phyloP scores from a whole-genome alignment of 2,797 vertebrate genomes.

The Bucorvus abyssinicus region DNA sequence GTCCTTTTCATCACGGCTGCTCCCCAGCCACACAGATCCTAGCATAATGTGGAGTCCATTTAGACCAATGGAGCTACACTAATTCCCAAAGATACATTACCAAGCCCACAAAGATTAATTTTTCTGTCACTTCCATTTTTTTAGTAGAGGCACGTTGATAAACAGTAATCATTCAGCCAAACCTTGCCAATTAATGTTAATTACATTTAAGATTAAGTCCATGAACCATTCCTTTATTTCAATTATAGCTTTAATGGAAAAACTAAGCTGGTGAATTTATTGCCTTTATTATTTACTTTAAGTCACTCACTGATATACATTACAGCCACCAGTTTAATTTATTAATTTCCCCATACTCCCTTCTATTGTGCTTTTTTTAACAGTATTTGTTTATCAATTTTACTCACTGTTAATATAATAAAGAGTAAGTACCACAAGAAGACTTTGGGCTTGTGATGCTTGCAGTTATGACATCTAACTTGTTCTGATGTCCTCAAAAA shows the following conservation, averaged over 20 bases:
- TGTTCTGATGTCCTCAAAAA: background rate
- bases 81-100: background rate
- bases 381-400: background rate
- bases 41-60: background rate
- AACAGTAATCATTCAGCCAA: background rate
- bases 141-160: background rate
- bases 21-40: background rate
- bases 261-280: background rate
- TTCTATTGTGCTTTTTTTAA: background rate
- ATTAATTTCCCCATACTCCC: background rate
- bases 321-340: background rate
- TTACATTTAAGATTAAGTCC: conserved; percentile 12
- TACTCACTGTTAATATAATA: background rate
- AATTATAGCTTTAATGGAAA: conserved; percentile 21
- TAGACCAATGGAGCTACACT: background rate
- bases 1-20: background rate
- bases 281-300: conserved; percentile 43
- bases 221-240: conserved; percentile 7
- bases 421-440: background rate
- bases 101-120: background rate
- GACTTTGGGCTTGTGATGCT: background rate
- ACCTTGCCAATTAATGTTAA: conserved; percentile 2
- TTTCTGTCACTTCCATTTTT: background rate
- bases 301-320: background rate
- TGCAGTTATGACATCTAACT: rapidly evolving